Evolutionary conservation across 2,797 vertebrate species (phyloP).

Genomic region (Coregonus suidteri): DNA sequence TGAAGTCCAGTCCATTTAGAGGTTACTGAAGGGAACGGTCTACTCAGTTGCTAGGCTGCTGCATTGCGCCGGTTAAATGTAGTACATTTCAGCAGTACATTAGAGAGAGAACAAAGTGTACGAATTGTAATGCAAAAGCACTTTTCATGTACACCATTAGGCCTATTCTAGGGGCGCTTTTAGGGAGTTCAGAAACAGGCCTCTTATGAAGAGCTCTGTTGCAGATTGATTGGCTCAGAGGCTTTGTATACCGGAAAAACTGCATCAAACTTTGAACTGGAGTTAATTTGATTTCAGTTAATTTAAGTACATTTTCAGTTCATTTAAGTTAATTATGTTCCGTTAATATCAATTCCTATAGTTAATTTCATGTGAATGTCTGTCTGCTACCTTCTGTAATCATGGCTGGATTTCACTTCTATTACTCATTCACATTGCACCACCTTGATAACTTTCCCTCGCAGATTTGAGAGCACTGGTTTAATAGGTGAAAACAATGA

Average conservation of each 20-base stretch:
- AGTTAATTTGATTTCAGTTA: too few species aligned
- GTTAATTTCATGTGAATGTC: too few species aligned
- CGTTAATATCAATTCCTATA: too few species aligned
- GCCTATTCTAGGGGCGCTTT: not conserved
- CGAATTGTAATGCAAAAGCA: not conserved
- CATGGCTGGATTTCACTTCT: too few species aligned
- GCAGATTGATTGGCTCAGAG: not conserved
- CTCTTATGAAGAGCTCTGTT: not conserved
- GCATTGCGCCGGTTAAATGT: not conserved
- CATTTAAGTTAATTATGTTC: too few species aligned
- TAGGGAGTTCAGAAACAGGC: not conserved
- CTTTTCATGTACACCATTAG: not conserved
- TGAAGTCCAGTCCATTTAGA: not conserved
- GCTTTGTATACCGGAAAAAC: not conserved
- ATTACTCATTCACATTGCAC: too few species aligned
- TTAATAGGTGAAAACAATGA: too few species aligned
- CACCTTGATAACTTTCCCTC: too few species aligned
- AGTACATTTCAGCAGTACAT: not conserved
- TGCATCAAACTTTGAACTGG: too few species aligned
- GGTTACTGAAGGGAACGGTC: not conserved
- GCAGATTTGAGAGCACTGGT: too few species aligned
- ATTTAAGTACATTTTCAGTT: too few species aligned
- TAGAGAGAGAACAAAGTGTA: not conserved
- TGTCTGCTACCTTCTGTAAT: too few species aligned
- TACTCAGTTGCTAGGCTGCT: not conserved